Base-by-base conservation (phyloP, 2,797 vertebrate species). In the Artibeus jamaicensis region DNA sequence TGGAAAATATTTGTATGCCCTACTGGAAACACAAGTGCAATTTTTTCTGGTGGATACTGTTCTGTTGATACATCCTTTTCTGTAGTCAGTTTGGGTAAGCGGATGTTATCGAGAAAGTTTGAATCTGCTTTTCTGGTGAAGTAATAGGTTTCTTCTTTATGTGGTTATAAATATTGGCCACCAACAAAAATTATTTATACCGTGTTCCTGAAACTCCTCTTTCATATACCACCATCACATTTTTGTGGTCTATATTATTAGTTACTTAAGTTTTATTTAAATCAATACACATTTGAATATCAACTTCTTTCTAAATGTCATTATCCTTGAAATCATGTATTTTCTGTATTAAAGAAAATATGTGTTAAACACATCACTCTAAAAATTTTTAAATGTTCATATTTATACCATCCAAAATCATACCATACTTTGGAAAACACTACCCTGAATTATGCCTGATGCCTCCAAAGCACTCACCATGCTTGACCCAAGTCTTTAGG, bases 281-380 rank as follows among this genome's bases (percentile, higher is more conserved):
- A 57, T 86, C 24, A 89, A 37, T 6, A 46, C 6, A 26, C 12
- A 87, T 94, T 77, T 82, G 82, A 70, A 81, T 92, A 73, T 44
- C 42, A 79, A n/a, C 48, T 34, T 76, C 53, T 39, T 93, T 53
- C 34, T 86, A 70, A 83, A 39, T 1, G 11, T 68, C 37, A 74
- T 55, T 68, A 50, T 39, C 53, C 10, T 89, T 89, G 70, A 74
- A 89, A 78, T 76, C 5, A 18, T 15, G 6, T 48, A 67, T 86
- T 81, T 91, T 11, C 5, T 86, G 16, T 39, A 78, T 46, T 78
- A 57, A 94, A 94, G 57, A 95, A 71, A 67, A 89, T 78, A 82
- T 22, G 6, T 50, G 39, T 42, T 55, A 68, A 86, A 79, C 37
- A 90, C 37, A 50, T 70, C 29, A 76, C 6, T 15, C 26, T 57